Percentiles rank a stretch among this genome's conserved stretches.
Conservation (phyloP, 2,888 invertebrate genomes). For the Cheilosia soror region DNA sequence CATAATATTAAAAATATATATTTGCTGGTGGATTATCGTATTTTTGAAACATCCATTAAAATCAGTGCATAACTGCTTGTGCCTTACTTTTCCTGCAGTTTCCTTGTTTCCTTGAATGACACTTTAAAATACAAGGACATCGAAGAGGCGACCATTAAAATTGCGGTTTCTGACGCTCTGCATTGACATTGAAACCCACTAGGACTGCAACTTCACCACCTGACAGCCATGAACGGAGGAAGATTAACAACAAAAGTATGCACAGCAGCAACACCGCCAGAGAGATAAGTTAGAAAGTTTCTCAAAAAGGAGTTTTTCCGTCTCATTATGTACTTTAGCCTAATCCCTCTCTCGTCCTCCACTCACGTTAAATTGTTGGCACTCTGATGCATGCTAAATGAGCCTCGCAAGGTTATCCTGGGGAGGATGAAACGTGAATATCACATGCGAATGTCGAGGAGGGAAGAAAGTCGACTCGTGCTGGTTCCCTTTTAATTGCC, state of each 20-base stretch:
- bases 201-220: conserved; percentile 55
- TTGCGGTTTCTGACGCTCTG: background rate
- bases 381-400: conserved; percentile 73
- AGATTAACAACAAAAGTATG: background rate
- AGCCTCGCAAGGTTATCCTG: conserved; percentile 68
- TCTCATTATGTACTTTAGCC: conserved; percentile 74
- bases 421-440: conserved; percentile 41
- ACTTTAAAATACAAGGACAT: background rate
- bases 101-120: background rate
- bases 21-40: no score
- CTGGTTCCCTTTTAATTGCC: conserved; percentile 58
- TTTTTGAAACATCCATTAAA: no score
- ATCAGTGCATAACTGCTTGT: no score
- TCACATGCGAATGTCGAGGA: background rate
- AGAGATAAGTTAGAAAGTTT: conserved; percentile 69
- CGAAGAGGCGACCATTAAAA: conserved; percentile 22
- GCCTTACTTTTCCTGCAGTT: no score
- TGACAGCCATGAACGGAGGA: conserved; percentile 35
- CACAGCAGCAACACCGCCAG: conserved; percentile 16
- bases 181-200: conserved; percentile 42
- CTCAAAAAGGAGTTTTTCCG: conserved; percentile 68
- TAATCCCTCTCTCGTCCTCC: conserved; percentile 65
- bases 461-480: conserved; percentile 3
- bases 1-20: background rate
- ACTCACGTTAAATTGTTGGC: conserved; percentile 51